Base-by-base conservation (phyloP, 1,140 invertebrate species). In the Gryon sp. region DNA sequence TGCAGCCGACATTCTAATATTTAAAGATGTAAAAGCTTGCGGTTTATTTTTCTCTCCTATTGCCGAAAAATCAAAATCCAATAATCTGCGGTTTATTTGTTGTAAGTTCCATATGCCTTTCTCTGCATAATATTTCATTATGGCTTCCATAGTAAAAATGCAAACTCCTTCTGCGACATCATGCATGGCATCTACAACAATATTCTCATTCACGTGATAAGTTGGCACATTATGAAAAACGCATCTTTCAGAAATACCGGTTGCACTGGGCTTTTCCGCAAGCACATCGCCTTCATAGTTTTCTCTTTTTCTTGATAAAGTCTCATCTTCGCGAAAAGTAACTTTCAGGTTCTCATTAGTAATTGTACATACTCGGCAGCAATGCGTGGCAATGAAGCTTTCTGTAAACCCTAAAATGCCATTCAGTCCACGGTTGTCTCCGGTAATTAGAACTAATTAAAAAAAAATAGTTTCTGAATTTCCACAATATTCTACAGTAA, bases 1-100 rank as follows among this genome's bases (percentile, higher is more conserved):
- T 14, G 46, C 38, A 9, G 57, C 57, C 8, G 57, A 63, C 48
- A 76, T 69, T 32, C 38, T 59, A 0, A 76, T 41, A 15, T 26
- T 22, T 3, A 30, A 26, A 50, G 7, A 57, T 40, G 46, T 46
- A 26, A 62, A 41, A 36, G 8, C 8, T 40, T 16, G 45, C 28
- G 32, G 57, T 38, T 9, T 11, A 12, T 70, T 60, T 19, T 14
- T 22, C n/a, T 50, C 38, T 8, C 16, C 8, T 4, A 34, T 18
- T 43, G 22, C n/a, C n/a, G 9, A n/a, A 52, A 59, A 70, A 34
- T 59, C n/a, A 24, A 60, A 70, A 30, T 41, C 18, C 32, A n/a
- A n/a, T 4, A 70, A 30, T 22, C 32, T 41, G 1, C 12, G 3
- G 52, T 70, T 65, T 9, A 74, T 14, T 28, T 14, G 4, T 16